Evolutionary conservation across 2,888 invertebrate genomes (phyloP), one percentile per base, ranked within the genome.

Genomic region (Hyles lineata): DNA sequence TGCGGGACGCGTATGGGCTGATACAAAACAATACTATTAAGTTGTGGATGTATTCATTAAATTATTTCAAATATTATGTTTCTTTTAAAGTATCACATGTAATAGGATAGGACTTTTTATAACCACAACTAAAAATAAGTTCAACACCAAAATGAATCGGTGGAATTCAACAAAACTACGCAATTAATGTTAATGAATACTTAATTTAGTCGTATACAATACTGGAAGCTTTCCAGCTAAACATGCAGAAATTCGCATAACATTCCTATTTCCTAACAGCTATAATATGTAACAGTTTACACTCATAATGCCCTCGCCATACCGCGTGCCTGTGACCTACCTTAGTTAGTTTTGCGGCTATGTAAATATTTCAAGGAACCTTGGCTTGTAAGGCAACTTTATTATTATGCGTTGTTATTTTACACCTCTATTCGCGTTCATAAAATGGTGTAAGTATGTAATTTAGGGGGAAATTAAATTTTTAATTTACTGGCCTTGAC

Each of bases 341-440:
- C 77, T 76, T 76, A 76, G 78, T 80, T 78, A 73, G 75, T 79
- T 81, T 78, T 78, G 79, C 70, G 63, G 72, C 60, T 79, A 77
- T 78, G 76, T 75, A 80, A 81, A 81, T 80, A 79, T 76, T 80
- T 78, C 76, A 81, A 79, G 77, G 76, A 72, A 74, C 71, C 71
- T 72, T 59, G 70, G 72, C 71, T 75, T 74, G 71, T 74, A 74
- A 74, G 72, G 50, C 62, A 70, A 71, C 70, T 74, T 71, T 61
- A 72, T 72, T 74, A 80, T 69, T 75, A 62, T 62, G 32, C 43
- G 2, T 55, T 23, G 67, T 67, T 23, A 23, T 50, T 50, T 6
- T 15, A 67, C 21, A 67, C 67, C 43, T 21, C 6, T 55, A n/a
- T n/a, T n/a, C 5, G 19, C 7, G 35, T 43, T 67, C 43, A 15